phyloP scores from a whole-genome alignment of 1,140 invertebrate species.

The Heliothis virescens region DNA sequence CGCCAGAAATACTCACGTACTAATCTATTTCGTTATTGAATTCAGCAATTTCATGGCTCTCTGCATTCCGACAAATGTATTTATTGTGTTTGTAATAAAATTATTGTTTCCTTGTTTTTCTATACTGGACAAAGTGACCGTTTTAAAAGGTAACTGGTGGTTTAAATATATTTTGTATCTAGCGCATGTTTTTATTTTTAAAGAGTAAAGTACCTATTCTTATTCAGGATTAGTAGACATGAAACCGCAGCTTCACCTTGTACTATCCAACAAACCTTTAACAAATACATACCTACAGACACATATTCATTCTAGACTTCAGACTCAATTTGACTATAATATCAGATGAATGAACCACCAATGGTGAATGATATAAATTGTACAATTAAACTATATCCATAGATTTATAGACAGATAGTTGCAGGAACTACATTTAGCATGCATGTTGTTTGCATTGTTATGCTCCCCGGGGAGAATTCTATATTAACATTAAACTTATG shows the following conservation, averaged over 20 bases:
- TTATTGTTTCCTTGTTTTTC: conserved; percentile 1
- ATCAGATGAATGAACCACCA: background rate
- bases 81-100: conserved; percentile 15
- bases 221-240: background rate
- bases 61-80: background rate
- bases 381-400: no score
- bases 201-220: background rate
- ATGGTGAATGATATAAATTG: background rate
- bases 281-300: no score
- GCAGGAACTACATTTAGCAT: background rate
- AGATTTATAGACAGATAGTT: background rate
- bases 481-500: background rate
- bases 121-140: background rate
- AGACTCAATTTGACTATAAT: background rate
- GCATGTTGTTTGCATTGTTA: conserved; percentile 9
- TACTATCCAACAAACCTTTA: background rate
- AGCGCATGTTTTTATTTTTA: background rate
- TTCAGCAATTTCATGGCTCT: conserved; percentile 21
- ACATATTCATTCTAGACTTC: no score
- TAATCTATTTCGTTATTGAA: conserved; percentile 36
- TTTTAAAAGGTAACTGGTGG: background rate
- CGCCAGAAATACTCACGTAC: conserved; percentile 41
- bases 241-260: background rate
- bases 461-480: background rate
- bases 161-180: background rate